phyloP scores from a whole-genome alignment of 2,113 vertebrate genomes.

The Nannospalax galili region DNA sequence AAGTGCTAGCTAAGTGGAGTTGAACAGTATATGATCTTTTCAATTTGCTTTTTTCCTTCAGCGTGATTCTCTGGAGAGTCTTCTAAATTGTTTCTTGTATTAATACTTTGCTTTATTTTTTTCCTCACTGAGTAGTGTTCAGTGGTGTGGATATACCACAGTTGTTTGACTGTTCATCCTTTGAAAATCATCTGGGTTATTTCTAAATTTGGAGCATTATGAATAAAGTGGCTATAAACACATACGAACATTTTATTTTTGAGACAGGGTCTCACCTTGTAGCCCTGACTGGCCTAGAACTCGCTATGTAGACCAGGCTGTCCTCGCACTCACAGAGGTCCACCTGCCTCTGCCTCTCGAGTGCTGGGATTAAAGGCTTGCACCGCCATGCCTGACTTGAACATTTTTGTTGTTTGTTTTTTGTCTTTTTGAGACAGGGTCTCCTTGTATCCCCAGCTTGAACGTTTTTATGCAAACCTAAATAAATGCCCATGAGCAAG shows the following conservation, averaged over 20 bases:
- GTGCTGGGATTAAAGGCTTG: no score
- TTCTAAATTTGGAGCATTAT: background rate
- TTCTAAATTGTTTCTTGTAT: background rate
- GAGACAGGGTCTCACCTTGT: no score
- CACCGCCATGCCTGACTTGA: no score
- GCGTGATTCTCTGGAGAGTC: background rate
- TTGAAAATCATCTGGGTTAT: background rate
- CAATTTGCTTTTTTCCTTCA: background rate
- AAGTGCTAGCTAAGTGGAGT: background rate
- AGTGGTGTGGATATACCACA: background rate
- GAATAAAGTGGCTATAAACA: background rate
- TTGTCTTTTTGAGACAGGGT: no score
- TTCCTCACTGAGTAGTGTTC: background rate
- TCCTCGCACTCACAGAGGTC: no score
- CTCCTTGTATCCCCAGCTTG: no score
- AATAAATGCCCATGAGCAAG: background rate
- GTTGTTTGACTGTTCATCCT: constrained; percentile 1
- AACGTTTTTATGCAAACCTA: background rate
- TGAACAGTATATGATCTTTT: background rate
- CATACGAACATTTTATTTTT: no score
- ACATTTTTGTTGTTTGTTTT: no score
- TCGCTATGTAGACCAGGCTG: no score
- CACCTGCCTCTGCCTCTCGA: no score
- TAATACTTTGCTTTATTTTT: background rate
- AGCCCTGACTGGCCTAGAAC: no score